These are phyloP conservation scores for Rhagonycha lutea DNA, from an alignment of 2,888 invertebrate species.

Conservation along the genomic window DNA sequence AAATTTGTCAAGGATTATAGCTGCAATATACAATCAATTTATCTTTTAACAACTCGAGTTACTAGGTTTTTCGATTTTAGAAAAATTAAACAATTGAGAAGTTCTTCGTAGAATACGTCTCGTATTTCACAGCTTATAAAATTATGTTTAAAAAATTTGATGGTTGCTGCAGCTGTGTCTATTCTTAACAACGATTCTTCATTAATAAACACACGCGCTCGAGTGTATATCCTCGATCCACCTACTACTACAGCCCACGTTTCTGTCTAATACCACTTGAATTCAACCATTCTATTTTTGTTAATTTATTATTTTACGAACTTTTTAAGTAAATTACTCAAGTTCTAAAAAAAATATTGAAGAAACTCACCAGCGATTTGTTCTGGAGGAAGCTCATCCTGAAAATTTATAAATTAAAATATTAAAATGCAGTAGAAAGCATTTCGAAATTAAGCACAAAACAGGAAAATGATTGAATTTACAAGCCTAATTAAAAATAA, in stretches of 20 bases:
- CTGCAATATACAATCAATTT: too few species aligned
- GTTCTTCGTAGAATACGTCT: not conserved
- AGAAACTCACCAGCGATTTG: slow-evolving; percentile 83
- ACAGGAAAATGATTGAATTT: not conserved
- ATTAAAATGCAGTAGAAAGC: not conserved
- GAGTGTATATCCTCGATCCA: slow-evolving; percentile 5
- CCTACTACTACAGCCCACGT: slow-evolving; percentile 4
- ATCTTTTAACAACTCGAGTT: too few species aligned
- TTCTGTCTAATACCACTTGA: slow-evolving; percentile 2
- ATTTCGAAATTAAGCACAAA: not conserved
- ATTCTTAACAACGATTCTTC: slow-evolving; percentile 16
- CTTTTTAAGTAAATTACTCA: not conserved
- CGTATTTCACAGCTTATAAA: not conserved
- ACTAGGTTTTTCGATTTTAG: too few species aligned
- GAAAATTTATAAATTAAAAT: slow-evolving; percentile 52
- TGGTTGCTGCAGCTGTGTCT: slow-evolving; percentile 26
- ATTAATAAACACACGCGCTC: slow-evolving; percentile 12
- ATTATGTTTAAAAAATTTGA: not conserved
- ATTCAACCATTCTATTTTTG: not conserved
- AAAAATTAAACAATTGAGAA: not conserved
- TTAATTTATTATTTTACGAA: not conserved
- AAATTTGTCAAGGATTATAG: too few species aligned
- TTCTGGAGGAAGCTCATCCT: slow-evolving; percentile 91
- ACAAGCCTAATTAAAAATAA: not conserved
- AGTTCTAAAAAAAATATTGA: not conserved